Percentiles rank a stretch among this genome's conserved stretches.
Conservation (phyloP, 2,113 vertebrate species). For the Cyanoderma ruficeps region DNA sequence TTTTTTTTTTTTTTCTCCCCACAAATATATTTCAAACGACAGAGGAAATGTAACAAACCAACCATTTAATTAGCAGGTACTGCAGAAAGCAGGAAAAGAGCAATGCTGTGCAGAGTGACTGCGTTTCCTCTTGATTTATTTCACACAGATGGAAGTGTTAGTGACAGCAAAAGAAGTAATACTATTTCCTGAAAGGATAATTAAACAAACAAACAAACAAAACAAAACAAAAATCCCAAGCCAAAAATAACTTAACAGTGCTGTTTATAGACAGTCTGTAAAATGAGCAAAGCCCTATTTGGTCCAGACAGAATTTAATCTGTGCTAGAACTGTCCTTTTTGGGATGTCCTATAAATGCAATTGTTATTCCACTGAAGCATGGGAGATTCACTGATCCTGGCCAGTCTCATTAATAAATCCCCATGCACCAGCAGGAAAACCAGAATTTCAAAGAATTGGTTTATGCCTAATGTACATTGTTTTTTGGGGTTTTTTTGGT, state of each 20-base stretch:
- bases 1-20: neutral
- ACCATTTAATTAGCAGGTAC: conserved; percentile 4
- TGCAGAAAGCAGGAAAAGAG: neutral
- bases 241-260: neutral
- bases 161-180: neutral
- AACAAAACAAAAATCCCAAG: neutral
- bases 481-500: too few species aligned
- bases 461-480: neutral
- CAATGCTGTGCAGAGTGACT: neutral
- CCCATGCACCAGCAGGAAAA: neutral
- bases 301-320: neutral
- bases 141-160: neutral
- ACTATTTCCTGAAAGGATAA: neutral
- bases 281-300: neutral
- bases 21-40: neutral
- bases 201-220: neutral
- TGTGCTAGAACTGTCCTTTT: neutral
- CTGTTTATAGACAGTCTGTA: neutral
- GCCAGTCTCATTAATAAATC: neutral
- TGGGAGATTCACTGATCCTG: neutral
- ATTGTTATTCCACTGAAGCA: neutral
- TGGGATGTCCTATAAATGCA: neutral
- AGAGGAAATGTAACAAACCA: neutral
- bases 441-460: neutral
- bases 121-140: neutral